These are phyloP conservation scores for Poeciliopsis turneri DNA, from an alignment of 2,797 vertebrate genomes.

Conservation along the genomic window DNA sequence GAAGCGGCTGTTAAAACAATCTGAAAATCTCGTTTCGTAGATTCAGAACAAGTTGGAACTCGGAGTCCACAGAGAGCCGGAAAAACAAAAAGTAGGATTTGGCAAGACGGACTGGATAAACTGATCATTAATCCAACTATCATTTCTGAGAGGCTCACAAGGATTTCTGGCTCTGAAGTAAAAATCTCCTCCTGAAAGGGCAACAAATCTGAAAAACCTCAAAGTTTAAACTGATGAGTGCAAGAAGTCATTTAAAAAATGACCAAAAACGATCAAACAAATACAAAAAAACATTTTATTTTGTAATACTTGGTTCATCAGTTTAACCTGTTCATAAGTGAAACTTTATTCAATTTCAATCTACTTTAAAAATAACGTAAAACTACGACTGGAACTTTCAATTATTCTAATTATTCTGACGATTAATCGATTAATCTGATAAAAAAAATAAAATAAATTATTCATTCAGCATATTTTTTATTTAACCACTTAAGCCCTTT, in stretches of 20 bases:
- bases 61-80: background rate
- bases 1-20: background rate
- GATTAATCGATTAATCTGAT: too few species aligned
- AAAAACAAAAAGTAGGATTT: background rate
- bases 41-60: background rate
- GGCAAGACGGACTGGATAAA: background rate
- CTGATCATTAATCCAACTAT: background rate
- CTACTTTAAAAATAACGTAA: background rate
- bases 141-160: background rate
- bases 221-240: background rate
- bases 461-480: too few species aligned
- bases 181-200: background rate
- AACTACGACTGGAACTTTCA: background rate
- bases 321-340: background rate
- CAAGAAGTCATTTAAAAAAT: background rate
- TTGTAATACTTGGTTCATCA: background rate
- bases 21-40: background rate
- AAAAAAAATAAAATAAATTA: too few species aligned
- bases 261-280: background rate
- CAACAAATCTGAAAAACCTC: background rate
- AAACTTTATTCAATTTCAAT: background rate
- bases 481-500: too few species aligned
- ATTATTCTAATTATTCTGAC: too few species aligned
- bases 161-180: background rate
- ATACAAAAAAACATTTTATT: background rate